phyloP scores from a whole-genome alignment of 2,888 invertebrate species.

The Neria commutata region DNA sequence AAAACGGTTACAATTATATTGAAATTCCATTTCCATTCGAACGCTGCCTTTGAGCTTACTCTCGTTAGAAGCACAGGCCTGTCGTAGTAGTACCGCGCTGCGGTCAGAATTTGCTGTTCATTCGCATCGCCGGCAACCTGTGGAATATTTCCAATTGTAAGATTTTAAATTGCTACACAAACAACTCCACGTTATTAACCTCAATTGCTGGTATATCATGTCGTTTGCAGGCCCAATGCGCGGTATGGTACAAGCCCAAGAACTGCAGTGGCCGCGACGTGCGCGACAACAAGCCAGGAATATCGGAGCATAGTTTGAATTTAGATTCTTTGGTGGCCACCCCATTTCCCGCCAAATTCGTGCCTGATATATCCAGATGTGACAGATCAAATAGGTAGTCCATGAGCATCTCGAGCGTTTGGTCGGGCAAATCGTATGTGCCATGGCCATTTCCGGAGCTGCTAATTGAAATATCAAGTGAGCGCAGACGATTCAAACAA shows the following conservation, averaged over 20 bases:
- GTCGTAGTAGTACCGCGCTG: constrained; percentile 83
- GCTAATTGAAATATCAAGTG: constrained; percentile 85
- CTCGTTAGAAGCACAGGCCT: constrained; percentile 78
- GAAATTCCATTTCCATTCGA: background rate
- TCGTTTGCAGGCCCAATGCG: constrained; percentile 86
- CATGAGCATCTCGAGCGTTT: constrained; percentile 72
- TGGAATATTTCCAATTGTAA: background rate
- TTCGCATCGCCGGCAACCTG: constrained; percentile 91
- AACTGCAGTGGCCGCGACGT: constrained; percentile 82
- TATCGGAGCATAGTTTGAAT: constrained; percentile 66
- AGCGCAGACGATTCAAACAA: constrained; percentile 67
- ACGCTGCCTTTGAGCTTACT: constrained; percentile 37
- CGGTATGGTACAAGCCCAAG: constrained; percentile 89
- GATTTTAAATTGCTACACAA: constrained; percentile 1
- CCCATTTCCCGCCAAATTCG: constrained; percentile 89
- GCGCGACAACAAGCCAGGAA: constrained; percentile 83
- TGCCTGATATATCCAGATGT: constrained; percentile 93
- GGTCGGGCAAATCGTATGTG: constrained; percentile 76
- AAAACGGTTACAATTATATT: constrained; percentile 35
- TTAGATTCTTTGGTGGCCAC: constrained; percentile 66
- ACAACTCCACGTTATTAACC: constrained; percentile 64
- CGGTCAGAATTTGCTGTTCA: constrained; percentile 87
- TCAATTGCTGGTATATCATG: constrained; percentile 89
- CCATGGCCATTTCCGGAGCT: constrained; percentile 70
- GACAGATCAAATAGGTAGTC: constrained; percentile 75